Percentiles rank a stretch among this genome's conserved stretches.
Conservation (phyloP, 1,140 invertebrate genomes). For the Bombus soroeensis region DNA sequence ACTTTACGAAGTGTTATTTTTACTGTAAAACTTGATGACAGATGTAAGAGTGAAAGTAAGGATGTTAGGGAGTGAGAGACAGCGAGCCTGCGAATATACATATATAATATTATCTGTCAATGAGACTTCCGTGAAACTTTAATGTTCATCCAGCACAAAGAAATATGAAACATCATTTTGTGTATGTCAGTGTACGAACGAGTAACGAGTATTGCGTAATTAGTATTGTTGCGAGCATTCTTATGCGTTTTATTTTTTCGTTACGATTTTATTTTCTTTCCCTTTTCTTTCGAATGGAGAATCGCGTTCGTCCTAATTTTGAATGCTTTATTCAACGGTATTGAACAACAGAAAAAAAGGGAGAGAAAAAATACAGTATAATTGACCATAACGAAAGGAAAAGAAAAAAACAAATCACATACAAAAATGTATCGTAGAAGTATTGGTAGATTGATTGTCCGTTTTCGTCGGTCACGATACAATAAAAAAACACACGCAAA, state of each 20-base stretch:
- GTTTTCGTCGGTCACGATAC: neutral
- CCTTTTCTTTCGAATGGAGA: neutral
- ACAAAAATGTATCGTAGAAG: neutral
- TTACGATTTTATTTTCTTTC: neutral
- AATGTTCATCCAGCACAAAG: conserved; percentile 74
- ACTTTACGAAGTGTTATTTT: conserved; percentile 63
- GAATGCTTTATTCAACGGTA: conserved; percentile 39
- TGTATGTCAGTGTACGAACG: conserved; percentile 64
- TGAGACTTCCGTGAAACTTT: conserved; percentile 71
- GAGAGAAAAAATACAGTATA: too few relatives aligned
- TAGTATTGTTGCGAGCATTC: conserved; percentile 55
- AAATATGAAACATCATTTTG: conserved; percentile 14
- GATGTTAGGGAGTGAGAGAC: conserved; percentile 56
- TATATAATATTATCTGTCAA: conserved; percentile 60
- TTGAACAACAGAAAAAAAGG: neutral
- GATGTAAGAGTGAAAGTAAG: conserved; percentile 51
- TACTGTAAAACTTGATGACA: conserved; percentile 51
- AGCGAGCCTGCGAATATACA: conserved; percentile 56
- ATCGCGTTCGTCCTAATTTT: conserved; percentile 4
- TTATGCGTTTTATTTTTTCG: conserved; percentile 9
- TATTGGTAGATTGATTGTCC: neutral
- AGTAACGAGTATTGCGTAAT: conserved; percentile 65
- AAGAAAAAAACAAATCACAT: neutral
- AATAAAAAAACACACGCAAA: neutral
- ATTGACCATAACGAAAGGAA: neutral